phyloP scores from a whole-genome alignment of 1,140 invertebrate genomes.

The Drosophila tristis region DNA sequence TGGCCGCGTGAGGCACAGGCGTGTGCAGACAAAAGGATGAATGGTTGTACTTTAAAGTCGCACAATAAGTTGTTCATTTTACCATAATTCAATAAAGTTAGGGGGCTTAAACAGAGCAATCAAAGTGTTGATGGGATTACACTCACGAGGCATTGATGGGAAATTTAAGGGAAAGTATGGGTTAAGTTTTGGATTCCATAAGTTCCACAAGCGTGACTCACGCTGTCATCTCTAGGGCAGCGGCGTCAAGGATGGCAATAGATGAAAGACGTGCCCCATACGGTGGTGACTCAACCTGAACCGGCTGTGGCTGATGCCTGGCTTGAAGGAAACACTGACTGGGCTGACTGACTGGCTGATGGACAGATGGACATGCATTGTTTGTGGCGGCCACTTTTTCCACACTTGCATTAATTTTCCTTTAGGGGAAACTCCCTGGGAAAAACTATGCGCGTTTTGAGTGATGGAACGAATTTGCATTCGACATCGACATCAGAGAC shows the following conservation, averaged over 20 bases:
- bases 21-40: constrained; percentile 5
- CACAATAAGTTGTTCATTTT: constrained; percentile 4
- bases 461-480: constrained; percentile 79
- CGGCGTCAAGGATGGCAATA: constrained; percentile 24
- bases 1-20: constrained; percentile 35
- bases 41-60: neutral
- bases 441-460: constrained; percentile 50
- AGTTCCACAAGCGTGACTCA: neutral
- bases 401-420: constrained; percentile 62
- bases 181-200: neutral
- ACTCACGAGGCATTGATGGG: too few species aligned
- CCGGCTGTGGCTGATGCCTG: constrained; percentile 40
- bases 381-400: constrained; percentile 60
- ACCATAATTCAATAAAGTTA: constrained; percentile 5
- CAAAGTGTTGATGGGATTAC: neutral
- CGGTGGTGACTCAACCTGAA: constrained; percentile 46
- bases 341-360: constrained; percentile 45
- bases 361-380: constrained; percentile 65
- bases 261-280: constrained; percentile 13
- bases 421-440: constrained; percentile 23
- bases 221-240: constrained; percentile 10
- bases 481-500: constrained; percentile 46
- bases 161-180: too few species aligned
- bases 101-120: neutral
- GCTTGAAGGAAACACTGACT: constrained; percentile 41